Base-by-base conservation (phyloP, 2,797 vertebrate genomes). In the Eulemur albifrons region DNA sequence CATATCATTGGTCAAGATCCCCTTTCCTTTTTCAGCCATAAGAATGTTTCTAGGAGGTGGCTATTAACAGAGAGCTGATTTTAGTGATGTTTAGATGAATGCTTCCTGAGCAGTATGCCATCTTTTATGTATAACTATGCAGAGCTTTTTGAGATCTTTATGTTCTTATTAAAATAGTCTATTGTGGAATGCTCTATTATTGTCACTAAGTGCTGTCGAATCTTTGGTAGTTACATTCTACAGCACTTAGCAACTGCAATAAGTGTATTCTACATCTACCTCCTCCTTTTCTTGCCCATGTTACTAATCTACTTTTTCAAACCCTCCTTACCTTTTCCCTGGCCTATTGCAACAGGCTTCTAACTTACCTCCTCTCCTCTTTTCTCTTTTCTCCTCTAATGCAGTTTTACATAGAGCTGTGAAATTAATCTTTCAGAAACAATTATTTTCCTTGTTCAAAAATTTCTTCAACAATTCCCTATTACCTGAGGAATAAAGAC, bases 91-190 rank as follows among this genome's bases (percentile, higher is more conserved):
- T 97, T 90, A 80, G 35, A 88, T 93, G 75, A 57, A 69, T 87
- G 25, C 70, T n/a, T 90, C 48, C 89, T 65, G 52, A 97, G 69
- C 54, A 96, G 48, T 92, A 81, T 84, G 82, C 48, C 2, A 0
- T 93, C 45, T 95, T 95, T 96, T 96, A 94, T 75, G 83, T 75
- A 88, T 63, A 96, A 95, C 57, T 89, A 79, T 87, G 94, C 48
- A 88, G 83, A 50, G 48, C 21, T 90, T 95, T 97, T 87, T 35
- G 50, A 96, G 54, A 95, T 54, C 43, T 95, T 97, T 84, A 89
- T 35, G 40, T 93, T 95, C 70, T 95, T 95, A 96, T 93, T 95
- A 93, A 96, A 96, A 97, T 35, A 81, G 65, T 90, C 81, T 95
- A 76, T 61, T 90, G 70, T 94, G 45, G 52, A 89, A 88, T 95